phyloP scores from a whole-genome alignment of 2,888 invertebrate genomes.

The Drosophila birchii region DNA sequence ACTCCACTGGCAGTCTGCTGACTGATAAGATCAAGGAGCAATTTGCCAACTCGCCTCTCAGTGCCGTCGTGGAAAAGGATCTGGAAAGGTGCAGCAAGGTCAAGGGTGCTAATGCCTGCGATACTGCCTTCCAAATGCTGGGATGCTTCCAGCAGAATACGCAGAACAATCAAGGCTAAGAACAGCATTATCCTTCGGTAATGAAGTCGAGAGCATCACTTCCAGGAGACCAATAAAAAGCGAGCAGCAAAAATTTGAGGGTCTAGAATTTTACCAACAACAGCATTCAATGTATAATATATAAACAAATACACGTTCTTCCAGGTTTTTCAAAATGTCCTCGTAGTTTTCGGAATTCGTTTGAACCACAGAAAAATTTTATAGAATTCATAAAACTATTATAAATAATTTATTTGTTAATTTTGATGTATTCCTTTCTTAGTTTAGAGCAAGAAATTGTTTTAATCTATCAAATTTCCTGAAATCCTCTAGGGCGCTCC shows the following conservation, averaged over 20 bases:
- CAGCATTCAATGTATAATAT: constrained; percentile 1
- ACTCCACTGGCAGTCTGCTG: constrained; percentile 39
- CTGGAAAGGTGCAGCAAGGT: constrained; percentile 39
- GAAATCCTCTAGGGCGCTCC: background rate
- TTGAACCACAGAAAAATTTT: too few species aligned
- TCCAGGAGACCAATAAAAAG: background rate
- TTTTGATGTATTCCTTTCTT: background rate
- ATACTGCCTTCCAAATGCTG: constrained; percentile 53
- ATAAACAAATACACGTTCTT: background rate
- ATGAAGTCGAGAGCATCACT: background rate
- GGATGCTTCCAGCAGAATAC: constrained; percentile 34
- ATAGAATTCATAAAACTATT: background rate
- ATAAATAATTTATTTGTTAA: background rate
- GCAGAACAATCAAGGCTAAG: background rate
- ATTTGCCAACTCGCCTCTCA: background rate
- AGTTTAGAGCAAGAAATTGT: background rate
- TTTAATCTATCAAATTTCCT: background rate
- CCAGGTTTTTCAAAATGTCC: background rate
- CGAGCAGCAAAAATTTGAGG: background rate
- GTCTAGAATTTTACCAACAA: background rate
- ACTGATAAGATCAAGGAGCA: constrained; percentile 22
- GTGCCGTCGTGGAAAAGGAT: constrained; percentile 16
- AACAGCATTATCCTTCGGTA: background rate
- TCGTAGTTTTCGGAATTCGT: background rate
- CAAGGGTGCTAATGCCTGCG: constrained; percentile 57